Conservation (phyloP, 2,797 vertebrate species). For the Hemibagrus guttatus region DNA sequence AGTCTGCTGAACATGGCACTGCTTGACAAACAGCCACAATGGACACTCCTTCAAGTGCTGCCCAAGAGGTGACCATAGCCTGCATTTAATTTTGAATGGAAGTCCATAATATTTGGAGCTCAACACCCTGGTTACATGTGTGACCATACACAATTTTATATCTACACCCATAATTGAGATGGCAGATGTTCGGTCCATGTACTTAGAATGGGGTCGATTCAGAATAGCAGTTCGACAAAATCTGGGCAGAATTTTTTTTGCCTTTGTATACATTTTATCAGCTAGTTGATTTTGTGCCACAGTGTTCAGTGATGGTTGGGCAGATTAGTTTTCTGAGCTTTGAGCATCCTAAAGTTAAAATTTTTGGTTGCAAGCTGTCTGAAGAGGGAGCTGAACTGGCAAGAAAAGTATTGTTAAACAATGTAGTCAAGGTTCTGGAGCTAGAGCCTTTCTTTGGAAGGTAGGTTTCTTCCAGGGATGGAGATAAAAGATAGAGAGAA, state of each 20-base stretch:
- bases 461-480: background rate
- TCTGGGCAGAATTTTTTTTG: too few species aligned
- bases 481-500: background rate
- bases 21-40: background rate
- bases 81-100: background rate
- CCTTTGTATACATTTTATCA: too few species aligned
- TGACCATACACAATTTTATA: too few species aligned
- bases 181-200: too few species aligned
- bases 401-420: background rate
- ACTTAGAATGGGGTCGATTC: too few species aligned
- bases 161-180: too few species aligned
- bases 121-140: too few species aligned
- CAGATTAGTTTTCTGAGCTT: background rate
- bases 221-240: too few species aligned
- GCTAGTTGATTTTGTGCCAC: background rate
- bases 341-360: background rate
- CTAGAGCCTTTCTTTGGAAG: background rate
- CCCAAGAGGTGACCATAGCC: background rate
- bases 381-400: background rate
- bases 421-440: background rate
- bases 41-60: background rate
- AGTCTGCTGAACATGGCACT: background rate
- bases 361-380: background rate
- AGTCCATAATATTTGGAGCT: too few species aligned
- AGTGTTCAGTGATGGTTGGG: too few species aligned